Evolutionary conservation across 2,888 invertebrate genomes (phyloP).

Genomic region (Dynastes hyllus): DNA sequence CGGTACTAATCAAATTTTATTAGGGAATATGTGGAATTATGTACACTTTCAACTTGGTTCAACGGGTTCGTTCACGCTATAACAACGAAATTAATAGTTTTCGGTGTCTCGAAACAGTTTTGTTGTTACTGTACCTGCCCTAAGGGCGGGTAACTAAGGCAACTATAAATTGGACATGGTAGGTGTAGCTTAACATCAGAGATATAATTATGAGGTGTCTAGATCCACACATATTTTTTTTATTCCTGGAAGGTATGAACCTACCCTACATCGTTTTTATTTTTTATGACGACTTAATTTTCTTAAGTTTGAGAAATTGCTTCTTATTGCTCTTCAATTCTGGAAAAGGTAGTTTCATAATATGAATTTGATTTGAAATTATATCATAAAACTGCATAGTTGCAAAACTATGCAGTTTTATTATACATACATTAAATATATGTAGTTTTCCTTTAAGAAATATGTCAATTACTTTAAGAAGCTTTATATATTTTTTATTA

Average conservation of each 20-base stretch:
- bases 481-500: too few species aligned
- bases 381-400: too few species aligned
- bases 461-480: too few species aligned
- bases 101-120: constrained; percentile 31
- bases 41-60: constrained; percentile 37
- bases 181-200: constrained; percentile 55
- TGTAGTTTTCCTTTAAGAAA: too few species aligned
- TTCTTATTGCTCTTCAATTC: background rate
- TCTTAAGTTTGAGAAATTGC: constrained; percentile 10
- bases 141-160: constrained; percentile 46
- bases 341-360: background rate
- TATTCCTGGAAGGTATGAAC: constrained; percentile 29
- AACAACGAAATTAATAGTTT: constrained; percentile 51
- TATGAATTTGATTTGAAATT: too few species aligned
- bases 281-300: constrained; percentile 47
- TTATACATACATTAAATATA: too few species aligned
- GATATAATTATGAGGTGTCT: constrained; percentile 58
- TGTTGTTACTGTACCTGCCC: constrained; percentile 44
- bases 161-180: constrained; percentile 54
- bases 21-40: constrained; percentile 32
- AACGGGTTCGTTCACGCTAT: constrained; percentile 46
- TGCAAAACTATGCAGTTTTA: too few species aligned
- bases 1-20: constrained; percentile 41
- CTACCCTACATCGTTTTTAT: constrained; percentile 18
- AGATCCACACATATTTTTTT: constrained; percentile 52